These are phyloP conservation scores for Bettongia penicillata DNA, from an alignment of 2,113 vertebrate species.

Conservation along the genomic window DNA sequence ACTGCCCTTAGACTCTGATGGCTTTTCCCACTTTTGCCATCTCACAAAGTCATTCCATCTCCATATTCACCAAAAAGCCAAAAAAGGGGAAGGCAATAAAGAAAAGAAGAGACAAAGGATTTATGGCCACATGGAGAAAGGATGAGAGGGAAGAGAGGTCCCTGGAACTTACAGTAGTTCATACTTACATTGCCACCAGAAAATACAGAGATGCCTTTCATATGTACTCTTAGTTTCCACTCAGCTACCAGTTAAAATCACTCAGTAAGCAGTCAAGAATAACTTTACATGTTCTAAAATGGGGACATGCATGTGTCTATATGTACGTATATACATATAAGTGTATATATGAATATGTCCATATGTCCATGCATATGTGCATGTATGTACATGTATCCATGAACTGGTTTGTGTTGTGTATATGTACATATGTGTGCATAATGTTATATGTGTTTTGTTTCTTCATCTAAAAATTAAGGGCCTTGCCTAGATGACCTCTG, in stretches of 20 bases:
- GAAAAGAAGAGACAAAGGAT: background rate
- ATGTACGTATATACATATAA: background rate
- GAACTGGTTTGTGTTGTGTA: background rate
- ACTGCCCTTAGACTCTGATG: no score
- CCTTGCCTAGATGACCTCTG: background rate
- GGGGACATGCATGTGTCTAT: background rate
- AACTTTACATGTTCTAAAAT: background rate
- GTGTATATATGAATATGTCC: background rate
- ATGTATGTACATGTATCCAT: background rate
- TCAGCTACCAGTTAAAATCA: background rate
- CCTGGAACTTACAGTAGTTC: background rate
- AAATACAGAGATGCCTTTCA: background rate
- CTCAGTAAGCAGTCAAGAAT: background rate
- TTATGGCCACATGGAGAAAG: background rate
- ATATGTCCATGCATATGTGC: no score
- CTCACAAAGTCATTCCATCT: background rate
- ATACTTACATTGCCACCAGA: background rate
- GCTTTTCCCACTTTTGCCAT: background rate
- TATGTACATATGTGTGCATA: no score
- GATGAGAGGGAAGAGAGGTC: no score
- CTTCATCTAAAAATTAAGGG: background rate
- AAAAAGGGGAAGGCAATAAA: background rate
- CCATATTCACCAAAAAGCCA: background rate
- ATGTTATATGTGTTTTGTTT: background rate
- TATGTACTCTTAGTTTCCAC: background rate